Percentiles rank a stretch among this genome's conserved stretches.
Evolutionary conservation across 1,140 invertebrate species (phyloP).

Genomic region (Agraylea sexmaculata): DNA sequence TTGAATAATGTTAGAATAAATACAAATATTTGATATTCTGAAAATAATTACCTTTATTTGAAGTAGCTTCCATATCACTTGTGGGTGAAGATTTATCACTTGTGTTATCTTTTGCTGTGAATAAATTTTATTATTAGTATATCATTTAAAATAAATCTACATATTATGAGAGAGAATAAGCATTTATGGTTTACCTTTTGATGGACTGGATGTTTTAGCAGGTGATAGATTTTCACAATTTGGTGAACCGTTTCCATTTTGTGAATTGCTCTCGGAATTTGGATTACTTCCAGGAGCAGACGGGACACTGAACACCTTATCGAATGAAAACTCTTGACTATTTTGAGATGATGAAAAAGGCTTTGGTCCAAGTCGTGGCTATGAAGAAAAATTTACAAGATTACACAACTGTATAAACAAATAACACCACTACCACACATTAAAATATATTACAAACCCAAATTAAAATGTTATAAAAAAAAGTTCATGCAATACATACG

Average conservation of each 20-base stretch:
- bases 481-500: slow-evolving; percentile 1
- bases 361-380: slow-evolving; percentile 72
- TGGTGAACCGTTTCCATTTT: slow-evolving; percentile 12
- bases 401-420: slow-evolving; percentile 4
- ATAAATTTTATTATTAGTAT: no score
- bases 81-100: slow-evolving; percentile 28
- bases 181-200: slow-evolving; percentile 13
- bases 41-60: slow-evolving; percentile 25
- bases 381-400: slow-evolving; percentile 18
- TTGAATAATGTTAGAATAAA: neutral
- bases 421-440: neutral
- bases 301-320: slow-evolving; percentile 68
- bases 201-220: slow-evolving; percentile 8
- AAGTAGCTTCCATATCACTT: slow-evolving; percentile 32
- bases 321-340: slow-evolving; percentile 61
- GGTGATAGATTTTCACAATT: neutral
- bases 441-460: neutral
- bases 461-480: neutral
- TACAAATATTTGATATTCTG: neutral
- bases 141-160: no score
- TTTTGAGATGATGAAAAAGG: slow-evolving; percentile 65
- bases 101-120: slow-evolving; percentile 20
- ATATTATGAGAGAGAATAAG: no score
- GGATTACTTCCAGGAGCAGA: slow-evolving; percentile 43
- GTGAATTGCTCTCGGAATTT: neutral